Conservation (phyloP, 2,888 invertebrate species). For the Trissoscelio sp. region DNA sequence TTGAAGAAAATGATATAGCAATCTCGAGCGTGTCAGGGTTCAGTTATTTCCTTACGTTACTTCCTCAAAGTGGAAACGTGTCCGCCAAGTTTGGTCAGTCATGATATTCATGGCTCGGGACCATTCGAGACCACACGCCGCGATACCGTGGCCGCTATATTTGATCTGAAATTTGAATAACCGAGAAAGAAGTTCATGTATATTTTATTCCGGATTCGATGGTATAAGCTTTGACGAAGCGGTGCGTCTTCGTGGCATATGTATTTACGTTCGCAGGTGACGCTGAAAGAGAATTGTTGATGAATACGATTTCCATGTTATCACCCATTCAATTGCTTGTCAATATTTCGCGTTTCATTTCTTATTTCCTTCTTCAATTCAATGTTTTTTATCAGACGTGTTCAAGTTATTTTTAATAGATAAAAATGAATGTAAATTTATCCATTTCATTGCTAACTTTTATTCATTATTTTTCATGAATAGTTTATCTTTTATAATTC, state of each 20-base stretch:
- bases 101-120: conserved; percentile 83
- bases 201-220: conserved; percentile 77
- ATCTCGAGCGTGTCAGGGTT: conserved; percentile 62
- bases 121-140: conserved; percentile 77
- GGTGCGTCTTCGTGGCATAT: conserved; percentile 58
- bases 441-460: too few species aligned
- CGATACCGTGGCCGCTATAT: conserved; percentile 79
- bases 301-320: conserved; percentile 73
- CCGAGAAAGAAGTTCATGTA: conserved; percentile 80
- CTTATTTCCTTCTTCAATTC: too few species aligned
- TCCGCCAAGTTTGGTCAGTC: conserved; percentile 80
- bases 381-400: too few species aligned
- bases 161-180: conserved; percentile 83
- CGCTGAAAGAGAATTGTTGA: conserved; percentile 71
- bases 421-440: too few species aligned
- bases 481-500: too few species aligned
- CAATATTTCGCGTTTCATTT: conserved; percentile 49
- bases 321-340: conserved; percentile 65
- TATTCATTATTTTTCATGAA: too few species aligned
- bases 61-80: conserved; percentile 76
- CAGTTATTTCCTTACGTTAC: conserved; percentile 69
- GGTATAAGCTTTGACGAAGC: conserved; percentile 61
- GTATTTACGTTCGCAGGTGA: conserved; percentile 65
- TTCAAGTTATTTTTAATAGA: too few species aligned
- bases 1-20: conserved; percentile 64